Conservation (phyloP, 1,140 invertebrate species). For the Cotesia chilonis region DNA sequence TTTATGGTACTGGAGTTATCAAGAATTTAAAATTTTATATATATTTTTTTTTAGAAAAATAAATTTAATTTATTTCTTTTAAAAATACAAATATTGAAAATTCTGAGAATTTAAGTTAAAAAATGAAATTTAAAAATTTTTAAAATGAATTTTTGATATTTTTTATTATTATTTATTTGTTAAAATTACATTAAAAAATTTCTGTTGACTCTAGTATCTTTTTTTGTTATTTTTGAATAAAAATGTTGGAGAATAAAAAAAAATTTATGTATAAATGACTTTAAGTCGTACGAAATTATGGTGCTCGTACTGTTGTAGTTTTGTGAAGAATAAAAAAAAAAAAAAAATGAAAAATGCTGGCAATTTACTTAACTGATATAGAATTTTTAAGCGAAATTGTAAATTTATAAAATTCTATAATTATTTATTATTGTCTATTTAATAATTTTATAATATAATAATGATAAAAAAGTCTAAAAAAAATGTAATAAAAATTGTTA, state of each 20-base stretch:
- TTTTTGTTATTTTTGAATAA: not conserved
- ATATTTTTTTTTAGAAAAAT: too few species aligned
- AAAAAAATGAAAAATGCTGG: constrained; percentile 37
- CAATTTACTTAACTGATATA: constrained; percentile 57
- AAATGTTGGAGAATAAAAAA: not conserved
- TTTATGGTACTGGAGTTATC: too few species aligned
- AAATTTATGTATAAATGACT: not conserved
- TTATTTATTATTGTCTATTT: constrained; percentile 65
- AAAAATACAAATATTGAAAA: too few species aligned
- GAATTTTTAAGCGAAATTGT: constrained; percentile 52
- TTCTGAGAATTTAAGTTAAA: too few species aligned
- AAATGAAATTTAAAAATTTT: too few species aligned
- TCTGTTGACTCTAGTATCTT: too few species aligned
- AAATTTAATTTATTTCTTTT: too few species aligned
- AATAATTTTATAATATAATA: constrained; percentile 45
- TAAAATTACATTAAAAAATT: too few species aligned
- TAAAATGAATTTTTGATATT: too few species aligned
- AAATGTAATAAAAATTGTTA: constrained; percentile 37
- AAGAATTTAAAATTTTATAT: too few species aligned
- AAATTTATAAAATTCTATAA: constrained; percentile 56
- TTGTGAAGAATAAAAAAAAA: not conserved
- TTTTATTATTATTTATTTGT: too few species aligned
- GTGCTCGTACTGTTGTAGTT: constrained; percentile 19
- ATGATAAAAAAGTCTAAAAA: constrained; percentile 10
- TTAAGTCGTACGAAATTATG: constrained; percentile 9